Percentiles rank a stretch among this genome's conserved stretches.
Evolutionary conservation across 2,888 invertebrate species (phyloP).

Genomic region (Drosophila fungiperda): DNA sequence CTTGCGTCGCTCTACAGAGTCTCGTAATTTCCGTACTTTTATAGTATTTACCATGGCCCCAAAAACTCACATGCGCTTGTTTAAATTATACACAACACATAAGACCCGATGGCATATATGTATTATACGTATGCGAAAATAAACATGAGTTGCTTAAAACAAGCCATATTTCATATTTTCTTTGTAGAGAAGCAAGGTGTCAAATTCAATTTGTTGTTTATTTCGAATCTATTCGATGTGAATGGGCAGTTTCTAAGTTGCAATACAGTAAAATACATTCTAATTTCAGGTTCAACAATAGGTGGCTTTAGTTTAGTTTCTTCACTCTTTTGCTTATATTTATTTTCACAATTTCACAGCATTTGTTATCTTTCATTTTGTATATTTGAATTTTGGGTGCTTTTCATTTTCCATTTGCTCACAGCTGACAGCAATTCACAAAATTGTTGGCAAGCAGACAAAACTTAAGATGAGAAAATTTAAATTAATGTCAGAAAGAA

Average conservation of each 20-base stretch:
- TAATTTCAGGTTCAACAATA: neutral
- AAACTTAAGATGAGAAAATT: slow-evolving; percentile 53
- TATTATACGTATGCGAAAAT: slow-evolving; percentile 18
- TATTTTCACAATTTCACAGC: slow-evolving; percentile 37
- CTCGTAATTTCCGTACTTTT: slow-evolving; percentile 64
- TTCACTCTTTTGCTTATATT: slow-evolving; percentile 33
- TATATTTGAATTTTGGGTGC: slow-evolving; percentile 20
- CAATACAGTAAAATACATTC: neutral
- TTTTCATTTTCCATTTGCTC: slow-evolving; percentile 30
- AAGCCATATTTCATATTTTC: neutral
- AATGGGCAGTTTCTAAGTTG: neutral
- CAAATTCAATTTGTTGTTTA: neutral
- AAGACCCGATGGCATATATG: neutral
- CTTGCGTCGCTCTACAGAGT: slow-evolving; percentile 50
- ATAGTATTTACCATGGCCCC: slow-evolving; percentile 63
- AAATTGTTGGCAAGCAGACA: slow-evolving; percentile 42
- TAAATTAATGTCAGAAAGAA: slow-evolving; percentile 31
- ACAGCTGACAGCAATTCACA: slow-evolving; percentile 37
- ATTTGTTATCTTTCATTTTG: slow-evolving; percentile 11
- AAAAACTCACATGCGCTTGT: slow-evolving; percentile 60
- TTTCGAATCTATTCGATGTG: neutral
- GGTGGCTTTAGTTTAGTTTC: slow-evolving; percentile 22
- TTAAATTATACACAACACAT: slow-evolving; percentile 42
- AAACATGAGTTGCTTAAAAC: slow-evolving; percentile 4
- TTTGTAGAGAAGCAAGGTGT: neutral